Percentiles rank a stretch among this genome's conserved stretches.
Evolutionary conservation across 2,113 vertebrate genomes (phyloP).

Genomic region (Tetraodon nigroviridis): DNA sequence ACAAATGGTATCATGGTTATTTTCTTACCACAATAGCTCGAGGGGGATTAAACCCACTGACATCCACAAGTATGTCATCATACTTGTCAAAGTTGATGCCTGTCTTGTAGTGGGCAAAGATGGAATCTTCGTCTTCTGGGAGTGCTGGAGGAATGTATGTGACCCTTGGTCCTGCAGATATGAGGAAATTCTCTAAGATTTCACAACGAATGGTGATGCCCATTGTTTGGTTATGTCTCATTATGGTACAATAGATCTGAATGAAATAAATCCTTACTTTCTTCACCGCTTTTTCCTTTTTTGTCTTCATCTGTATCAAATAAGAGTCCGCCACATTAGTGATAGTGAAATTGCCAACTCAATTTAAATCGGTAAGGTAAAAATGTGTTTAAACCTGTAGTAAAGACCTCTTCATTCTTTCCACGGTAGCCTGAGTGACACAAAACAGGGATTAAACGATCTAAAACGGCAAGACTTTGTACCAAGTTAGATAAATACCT

Average conservation of each 20-base stretch:
- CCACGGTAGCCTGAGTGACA: constrained; percentile 64
- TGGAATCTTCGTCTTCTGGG: constrained; percentile 79
- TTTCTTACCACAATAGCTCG: constrained; percentile 79
- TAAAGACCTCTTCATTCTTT: constrained; percentile 58
- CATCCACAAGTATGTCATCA: constrained; percentile 83
- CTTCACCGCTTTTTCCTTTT: neutral
- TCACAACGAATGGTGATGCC: too few species aligned
- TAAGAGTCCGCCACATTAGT: neutral
- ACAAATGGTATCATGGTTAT: neutral
- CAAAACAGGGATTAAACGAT: rapidly evolving
- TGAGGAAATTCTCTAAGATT: too few species aligned
- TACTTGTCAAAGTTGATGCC: constrained; percentile 96
- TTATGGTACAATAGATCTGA: rapidly evolving
- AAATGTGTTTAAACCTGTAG: constrained; percentile 20
- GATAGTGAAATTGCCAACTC: neutral
- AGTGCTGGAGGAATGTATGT: constrained; percentile 87
- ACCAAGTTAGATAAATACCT: constrained; percentile 24
- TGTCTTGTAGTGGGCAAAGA: constrained; percentile 84
- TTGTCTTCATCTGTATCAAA: constrained; percentile 2
- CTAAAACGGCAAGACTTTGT: neutral
- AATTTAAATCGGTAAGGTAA: neutral
- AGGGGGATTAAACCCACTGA: constrained; percentile 83
- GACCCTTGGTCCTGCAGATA: constrained; percentile 78
- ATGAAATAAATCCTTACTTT: constrained; percentile 40
- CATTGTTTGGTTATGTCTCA: neutral